phyloP scores from a whole-genome alignment of 2,888 invertebrate genomes.

The Timema podura region DNA sequence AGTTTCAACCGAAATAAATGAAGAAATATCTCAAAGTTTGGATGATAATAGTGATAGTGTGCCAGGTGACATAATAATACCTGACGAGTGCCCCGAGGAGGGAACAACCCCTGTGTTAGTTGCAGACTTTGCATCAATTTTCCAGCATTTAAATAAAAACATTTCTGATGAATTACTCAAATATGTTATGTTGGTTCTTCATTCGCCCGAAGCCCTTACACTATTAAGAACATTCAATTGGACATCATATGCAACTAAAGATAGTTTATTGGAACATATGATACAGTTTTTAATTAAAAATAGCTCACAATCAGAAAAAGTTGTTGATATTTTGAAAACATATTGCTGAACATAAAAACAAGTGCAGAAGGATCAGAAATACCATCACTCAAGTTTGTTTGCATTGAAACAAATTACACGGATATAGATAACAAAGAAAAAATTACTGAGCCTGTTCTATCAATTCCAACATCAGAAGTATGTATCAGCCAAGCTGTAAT shows the following conservation, averaged over 20 bases:
- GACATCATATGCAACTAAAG: background rate
- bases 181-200: background rate
- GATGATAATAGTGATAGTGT: too few relatives aligned
- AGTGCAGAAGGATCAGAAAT: background rate
- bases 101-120: background rate
- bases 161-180: background rate
- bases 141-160: background rate
- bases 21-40: too few relatives aligned
- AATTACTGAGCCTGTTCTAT: background rate
- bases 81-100: constrained; percentile 10
- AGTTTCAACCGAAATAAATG: too few relatives aligned
- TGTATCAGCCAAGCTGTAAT: background rate
- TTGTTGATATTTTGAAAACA: constrained; percentile 1
- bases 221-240: constrained; percentile 14
- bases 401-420: background rate
- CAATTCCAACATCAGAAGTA: background rate
- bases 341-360: background rate
- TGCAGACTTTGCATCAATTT: constrained; percentile 5
- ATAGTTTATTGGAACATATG: constrained; percentile 4
- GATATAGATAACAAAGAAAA: background rate
- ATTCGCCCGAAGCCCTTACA: background rate
- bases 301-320: background rate
- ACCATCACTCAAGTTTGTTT: constrained; percentile 16
- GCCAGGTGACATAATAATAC: background rate
- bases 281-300: background rate